A percentile compares a stretch with the other conserved stretches of the same genome.
Evolutionary conservation across 2,797 vertebrate genomes (phyloP).

Genomic region (Poeciliopsis gracilis): DNA sequence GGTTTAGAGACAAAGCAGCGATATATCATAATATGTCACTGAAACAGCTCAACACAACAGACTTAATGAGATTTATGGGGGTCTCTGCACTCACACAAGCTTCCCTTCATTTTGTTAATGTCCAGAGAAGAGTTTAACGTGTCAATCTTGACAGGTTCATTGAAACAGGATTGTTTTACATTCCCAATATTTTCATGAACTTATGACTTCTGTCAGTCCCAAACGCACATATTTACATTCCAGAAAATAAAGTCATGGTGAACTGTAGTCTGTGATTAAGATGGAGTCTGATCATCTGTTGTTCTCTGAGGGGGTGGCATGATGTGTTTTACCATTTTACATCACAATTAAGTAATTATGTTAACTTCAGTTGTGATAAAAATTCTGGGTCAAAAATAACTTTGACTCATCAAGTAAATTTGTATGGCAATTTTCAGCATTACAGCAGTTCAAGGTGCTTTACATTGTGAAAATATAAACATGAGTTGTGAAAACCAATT

Average conservation of each 20-base stretch:
- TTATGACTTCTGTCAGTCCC: not conserved
- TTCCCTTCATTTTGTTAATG: conserved; percentile 5
- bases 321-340: too few species aligned
- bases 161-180: not conserved
- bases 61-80: conserved; percentile 50
- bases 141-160: not conserved
- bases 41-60: conserved; percentile 63
- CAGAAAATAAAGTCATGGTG: not conserved
- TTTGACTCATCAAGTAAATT: too few species aligned
- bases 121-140: conserved; percentile 4
- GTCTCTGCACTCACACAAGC: conserved; percentile 7
- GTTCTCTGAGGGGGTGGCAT: too few species aligned
- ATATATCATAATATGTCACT: conserved; percentile 69
- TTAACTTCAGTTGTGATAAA: too few species aligned
- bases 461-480: too few species aligned
- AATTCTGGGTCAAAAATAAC: too few species aligned
- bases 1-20: conserved; percentile 21
- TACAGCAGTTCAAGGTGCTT: too few species aligned
- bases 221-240: not conserved
- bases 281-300: not conserved
- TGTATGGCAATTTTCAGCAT: too few species aligned
- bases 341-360: too few species aligned
- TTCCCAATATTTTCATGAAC: not conserved
- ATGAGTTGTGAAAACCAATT: too few species aligned
- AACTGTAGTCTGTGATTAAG: not conserved